These are phyloP conservation scores for Syncerus caffer DNA, from an alignment of 2,797 vertebrate species.

Conservation along the genomic window DNA sequence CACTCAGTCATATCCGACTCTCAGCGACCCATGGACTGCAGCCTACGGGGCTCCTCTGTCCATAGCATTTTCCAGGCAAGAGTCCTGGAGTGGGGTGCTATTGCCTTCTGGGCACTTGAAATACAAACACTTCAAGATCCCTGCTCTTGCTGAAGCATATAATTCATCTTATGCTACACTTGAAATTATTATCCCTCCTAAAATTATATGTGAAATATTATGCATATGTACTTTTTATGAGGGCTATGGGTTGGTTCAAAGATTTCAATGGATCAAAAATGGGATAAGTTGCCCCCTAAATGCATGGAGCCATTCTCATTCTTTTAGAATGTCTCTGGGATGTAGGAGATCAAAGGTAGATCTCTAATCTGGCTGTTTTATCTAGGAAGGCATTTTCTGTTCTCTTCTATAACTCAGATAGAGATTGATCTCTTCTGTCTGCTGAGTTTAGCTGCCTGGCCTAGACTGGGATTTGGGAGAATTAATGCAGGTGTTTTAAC, in stretches of 20 bases:
- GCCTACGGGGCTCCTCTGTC: too few species aligned
- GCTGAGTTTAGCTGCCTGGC: not conserved
- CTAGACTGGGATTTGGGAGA: not conserved
- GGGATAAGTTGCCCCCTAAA: not conserved
- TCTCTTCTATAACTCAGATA: not conserved
- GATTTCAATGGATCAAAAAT: not conserved
- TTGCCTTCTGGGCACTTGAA: not conserved
- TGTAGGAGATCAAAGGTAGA: not conserved
- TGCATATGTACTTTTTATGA: not conserved
- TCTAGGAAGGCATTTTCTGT: not conserved
- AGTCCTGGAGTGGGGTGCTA: too few species aligned
- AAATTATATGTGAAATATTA: not conserved
- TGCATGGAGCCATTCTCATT: not conserved
- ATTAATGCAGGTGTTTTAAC: not conserved
- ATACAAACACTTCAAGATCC: constrained; percentile 9
- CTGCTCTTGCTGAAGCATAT: not conserved
- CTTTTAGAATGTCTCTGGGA: not conserved
- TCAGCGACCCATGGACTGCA: too few species aligned
- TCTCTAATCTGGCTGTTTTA: not conserved
- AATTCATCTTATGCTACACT: not conserved
- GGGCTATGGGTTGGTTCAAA: not conserved
- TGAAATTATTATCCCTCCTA: not conserved
- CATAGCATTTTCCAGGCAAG: too few species aligned
- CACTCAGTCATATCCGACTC: too few species aligned
- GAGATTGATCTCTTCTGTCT: not conserved